Percentiles rank a stretch among this genome's conserved stretches.
Evolutionary conservation across 2,113 vertebrate genomes (phyloP).

Genomic region (Eptesicus fuscus): DNA sequence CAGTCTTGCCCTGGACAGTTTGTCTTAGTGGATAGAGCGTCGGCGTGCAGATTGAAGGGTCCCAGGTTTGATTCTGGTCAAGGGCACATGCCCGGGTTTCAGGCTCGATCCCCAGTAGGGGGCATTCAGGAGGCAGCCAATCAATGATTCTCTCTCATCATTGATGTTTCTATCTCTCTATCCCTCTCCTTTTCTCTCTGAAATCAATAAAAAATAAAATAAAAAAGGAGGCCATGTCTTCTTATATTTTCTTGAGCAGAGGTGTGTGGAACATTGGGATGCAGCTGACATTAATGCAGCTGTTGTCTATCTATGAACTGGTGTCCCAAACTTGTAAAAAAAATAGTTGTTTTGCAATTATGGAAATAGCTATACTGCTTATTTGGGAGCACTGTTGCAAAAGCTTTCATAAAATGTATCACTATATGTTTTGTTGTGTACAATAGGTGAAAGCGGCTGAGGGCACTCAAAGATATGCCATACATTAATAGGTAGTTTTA

Average conservation of each 20-base stretch:
- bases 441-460: slow-evolving; percentile 65
- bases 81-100: too few species aligned
- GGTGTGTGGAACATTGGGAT: slow-evolving; percentile 62
- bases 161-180: too few species aligned
- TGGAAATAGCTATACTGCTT: slow-evolving; percentile 77
- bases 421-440: slow-evolving; percentile 72
- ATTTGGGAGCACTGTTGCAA: slow-evolving; percentile 67
- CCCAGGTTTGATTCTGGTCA: too few species aligned
- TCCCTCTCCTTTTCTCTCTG: too few species aligned
- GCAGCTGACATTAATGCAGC: slow-evolving; percentile 78
- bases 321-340: slow-evolving; percentile 77
- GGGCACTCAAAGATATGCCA: slow-evolving; percentile 67
- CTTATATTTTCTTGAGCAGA: slow-evolving; percentile 51
- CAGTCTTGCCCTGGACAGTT: not conserved
- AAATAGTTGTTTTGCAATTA: slow-evolving; percentile 77
- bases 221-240: slow-evolving; percentile 60
- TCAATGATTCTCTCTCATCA: too few species aligned
- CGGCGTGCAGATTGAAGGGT: too few species aligned
- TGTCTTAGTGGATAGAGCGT: too few species aligned
- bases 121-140: too few species aligned
- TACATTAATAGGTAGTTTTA: slow-evolving; percentile 51
- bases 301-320: slow-evolving; percentile 68
- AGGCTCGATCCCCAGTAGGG: too few species aligned
- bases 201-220: not conserved
- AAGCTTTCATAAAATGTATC: slow-evolving; percentile 70